Conservation (phyloP, 2,888 invertebrate species). For the Oligia latruncula region DNA sequence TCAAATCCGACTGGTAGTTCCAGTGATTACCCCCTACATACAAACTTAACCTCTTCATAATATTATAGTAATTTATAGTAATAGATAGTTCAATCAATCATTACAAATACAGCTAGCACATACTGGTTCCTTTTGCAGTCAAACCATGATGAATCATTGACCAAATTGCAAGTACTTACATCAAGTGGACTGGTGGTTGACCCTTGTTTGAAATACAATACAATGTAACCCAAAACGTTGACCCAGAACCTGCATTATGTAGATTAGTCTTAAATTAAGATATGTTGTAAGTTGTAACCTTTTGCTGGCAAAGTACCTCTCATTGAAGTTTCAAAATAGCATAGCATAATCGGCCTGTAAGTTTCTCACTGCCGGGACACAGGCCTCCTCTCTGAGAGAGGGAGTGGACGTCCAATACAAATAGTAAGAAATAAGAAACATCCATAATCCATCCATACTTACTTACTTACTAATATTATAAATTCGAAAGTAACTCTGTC, state of each 20-base stretch:
- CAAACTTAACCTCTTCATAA: too few species aligned
- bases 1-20: too few species aligned
- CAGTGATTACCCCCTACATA: too few species aligned
- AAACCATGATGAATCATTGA: constrained; percentile 22
- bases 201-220: constrained; percentile 44
- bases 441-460: too few species aligned
- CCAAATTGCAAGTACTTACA: constrained; percentile 6
- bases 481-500: too few species aligned
- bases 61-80: too few species aligned
- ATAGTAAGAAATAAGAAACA: not conserved
- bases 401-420: not conserved
- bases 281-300: constrained; percentile 41
- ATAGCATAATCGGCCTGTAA: not conserved
- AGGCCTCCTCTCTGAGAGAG: not conserved
- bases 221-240: constrained; percentile 37
- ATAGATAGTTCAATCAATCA: not conserved
- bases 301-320: not conserved
- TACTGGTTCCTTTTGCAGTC: not conserved
- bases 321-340: not conserved
- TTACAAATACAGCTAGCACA: constrained; percentile 1
- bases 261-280: constrained; percentile 31
- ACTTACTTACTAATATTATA: too few species aligned
- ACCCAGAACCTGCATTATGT: constrained; percentile 38
- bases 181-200: constrained; percentile 25
- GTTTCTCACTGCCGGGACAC: too few species aligned